Conservation (phyloP, 2,888 invertebrate species). For the Choreutis nemorana region DNA sequence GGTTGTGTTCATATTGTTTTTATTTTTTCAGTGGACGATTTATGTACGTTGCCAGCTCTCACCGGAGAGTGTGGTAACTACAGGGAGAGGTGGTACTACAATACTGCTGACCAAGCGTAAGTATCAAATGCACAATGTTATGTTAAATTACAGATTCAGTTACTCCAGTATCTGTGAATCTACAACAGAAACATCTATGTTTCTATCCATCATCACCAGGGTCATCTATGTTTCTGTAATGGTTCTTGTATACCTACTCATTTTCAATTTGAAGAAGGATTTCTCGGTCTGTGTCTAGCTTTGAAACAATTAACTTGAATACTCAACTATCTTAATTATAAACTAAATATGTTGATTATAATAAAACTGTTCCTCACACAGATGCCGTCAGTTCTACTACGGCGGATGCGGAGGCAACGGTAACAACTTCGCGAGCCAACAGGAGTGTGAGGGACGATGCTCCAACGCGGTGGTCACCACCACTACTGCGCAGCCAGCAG, state of each 20-base stretch:
- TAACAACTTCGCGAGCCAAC: slow-evolving; percentile 79
- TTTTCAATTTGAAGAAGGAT: no score
- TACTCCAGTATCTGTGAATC: no score
- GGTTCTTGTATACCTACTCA: no score
- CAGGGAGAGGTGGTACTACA: slow-evolving; percentile 82
- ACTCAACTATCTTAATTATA: no score
- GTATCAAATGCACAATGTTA: no score
- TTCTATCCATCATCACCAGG: no score
- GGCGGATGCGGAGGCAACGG: slow-evolving; percentile 93
- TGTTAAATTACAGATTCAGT: no score
- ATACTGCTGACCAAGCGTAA: slow-evolving; percentile 70
- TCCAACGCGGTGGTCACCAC: slow-evolving; percentile 41
- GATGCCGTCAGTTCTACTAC: slow-evolving; percentile 86
- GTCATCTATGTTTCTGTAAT: background rate
- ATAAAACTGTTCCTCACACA: slow-evolving; percentile 12
- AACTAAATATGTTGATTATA: no score
- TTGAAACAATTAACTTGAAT: no score
- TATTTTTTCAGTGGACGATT: slow-evolving; percentile 33
- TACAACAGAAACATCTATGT: no score
- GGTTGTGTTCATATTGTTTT: no score
- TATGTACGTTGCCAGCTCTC: slow-evolving; percentile 78
- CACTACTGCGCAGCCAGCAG: slow-evolving; percentile 30
- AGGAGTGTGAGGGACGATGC: slow-evolving; percentile 74
- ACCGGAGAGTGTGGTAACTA: slow-evolving; percentile 82
- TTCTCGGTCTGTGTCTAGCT: no score